Evolutionary conservation across 2,888 invertebrate species (phyloP), one percentile per base, ranked within the genome.

Genomic region (Cabera pusaria): DNA sequence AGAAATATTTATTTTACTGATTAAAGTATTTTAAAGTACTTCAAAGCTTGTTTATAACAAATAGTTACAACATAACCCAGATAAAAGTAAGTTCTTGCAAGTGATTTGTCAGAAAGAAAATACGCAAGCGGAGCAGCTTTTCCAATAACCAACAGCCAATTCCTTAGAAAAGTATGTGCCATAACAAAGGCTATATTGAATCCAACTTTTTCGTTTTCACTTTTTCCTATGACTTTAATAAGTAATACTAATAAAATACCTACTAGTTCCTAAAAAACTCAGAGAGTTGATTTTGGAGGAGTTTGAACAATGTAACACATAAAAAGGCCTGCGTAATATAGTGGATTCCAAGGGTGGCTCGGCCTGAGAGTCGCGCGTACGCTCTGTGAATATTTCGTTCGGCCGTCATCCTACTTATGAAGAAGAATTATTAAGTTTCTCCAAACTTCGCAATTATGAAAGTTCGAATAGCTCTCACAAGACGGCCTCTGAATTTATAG

Each of bases 361-460:
- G 71, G 61, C 54, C 58, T 55, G 58, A 68, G 71, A 47, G 49
- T 31, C n/a, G 28, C 48, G n/a, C 48, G 50, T 78, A 86, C 85
- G 85, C 83, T 72, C 77, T 64, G 79, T 84, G 87, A 87, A 88
- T 86, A 88, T 86, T 87, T 82, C 76, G 68, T 69, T 74, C 78
- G 83, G 70, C 83, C 82, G 79, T 82, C 87, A 87, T 83, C 80
- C 81, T 63, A 84, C 84, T 87, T 86, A 78, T 72, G 75, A 87
- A 86, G 87, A 88, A 87, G 88, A 87, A 88, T 88, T 88, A 88
- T 87, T 87, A 88, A 88, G 84, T 88, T 88, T 79, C 72, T 61
- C 72, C 80, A 75, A 87, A 88, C 87, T 88, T 86, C 75, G 85
- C 86, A 88, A 88, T 88, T 88, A 88, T 87, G 87, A 85, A 86